These are phyloP conservation scores for Incurvaria masculella DNA, from an alignment of 2,888 invertebrate species.

Conservation along the genomic window DNA sequence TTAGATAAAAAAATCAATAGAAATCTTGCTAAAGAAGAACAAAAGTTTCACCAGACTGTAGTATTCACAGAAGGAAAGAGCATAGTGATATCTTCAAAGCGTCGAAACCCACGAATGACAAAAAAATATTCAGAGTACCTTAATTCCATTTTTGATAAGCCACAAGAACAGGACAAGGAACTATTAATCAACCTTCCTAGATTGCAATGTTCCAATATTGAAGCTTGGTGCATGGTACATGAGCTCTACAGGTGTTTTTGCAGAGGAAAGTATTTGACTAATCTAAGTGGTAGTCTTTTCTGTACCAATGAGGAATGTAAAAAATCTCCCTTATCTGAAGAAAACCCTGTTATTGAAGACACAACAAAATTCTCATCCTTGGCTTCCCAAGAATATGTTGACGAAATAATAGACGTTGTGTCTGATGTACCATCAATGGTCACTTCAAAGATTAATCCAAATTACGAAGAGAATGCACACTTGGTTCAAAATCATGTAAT, in stretches of 20 bases:
- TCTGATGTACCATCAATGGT: too few species aligned
- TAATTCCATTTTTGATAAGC: constrained; percentile 28
- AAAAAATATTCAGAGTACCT: constrained; percentile 60
- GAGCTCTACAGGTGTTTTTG: constrained; percentile 65
- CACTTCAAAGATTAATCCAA: too few species aligned
- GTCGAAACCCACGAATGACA: constrained; percentile 57
- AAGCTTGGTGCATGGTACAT: constrained; percentile 66
- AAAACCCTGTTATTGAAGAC: not conserved
- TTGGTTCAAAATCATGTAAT: too few species aligned
- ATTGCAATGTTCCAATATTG: constrained; percentile 41
- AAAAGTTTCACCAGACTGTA: constrained; percentile 70
- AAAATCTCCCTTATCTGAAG: not conserved
- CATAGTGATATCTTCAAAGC: constrained; percentile 58
- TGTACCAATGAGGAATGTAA: not conserved
- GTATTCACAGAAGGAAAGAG: constrained; percentile 63
- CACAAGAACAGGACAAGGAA: constrained; percentile 17
- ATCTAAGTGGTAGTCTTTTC: not conserved
- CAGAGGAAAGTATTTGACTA: constrained; percentile 35
- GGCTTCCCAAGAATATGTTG: too few species aligned
- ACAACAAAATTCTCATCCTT: not conserved
- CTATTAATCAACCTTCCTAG: constrained; percentile 1
- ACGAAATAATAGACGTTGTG: too few species aligned
- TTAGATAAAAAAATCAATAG: constrained; percentile 49
- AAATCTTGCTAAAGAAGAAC: constrained; percentile 64
- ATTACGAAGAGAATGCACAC: too few species aligned